Percentiles rank a stretch among this genome's conserved stretches.
Conservation (phyloP, 2,113 vertebrate genomes). For the Redunca redunca region DNA sequence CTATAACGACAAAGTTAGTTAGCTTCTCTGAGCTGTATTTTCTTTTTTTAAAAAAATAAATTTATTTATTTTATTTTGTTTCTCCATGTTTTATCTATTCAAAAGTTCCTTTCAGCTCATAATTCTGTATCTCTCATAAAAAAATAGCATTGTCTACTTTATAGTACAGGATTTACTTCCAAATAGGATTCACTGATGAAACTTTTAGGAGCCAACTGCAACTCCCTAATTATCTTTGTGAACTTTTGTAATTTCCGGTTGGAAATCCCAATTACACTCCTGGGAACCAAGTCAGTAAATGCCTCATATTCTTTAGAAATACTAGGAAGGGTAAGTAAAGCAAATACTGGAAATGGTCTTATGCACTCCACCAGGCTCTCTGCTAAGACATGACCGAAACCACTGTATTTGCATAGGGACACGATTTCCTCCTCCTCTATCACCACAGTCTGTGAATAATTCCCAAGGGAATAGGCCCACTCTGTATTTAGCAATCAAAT, state of each 20-base stretch:
- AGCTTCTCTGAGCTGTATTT: not conserved
- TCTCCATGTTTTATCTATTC: not conserved
- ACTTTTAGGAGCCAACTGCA: not conserved
- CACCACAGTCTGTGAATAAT: not conserved
- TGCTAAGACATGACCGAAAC: not conserved
- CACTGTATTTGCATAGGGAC: not conserved
- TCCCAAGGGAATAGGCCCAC: not conserved
- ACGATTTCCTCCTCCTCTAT: not conserved
- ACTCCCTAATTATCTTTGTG: not conserved
- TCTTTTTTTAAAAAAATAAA: too few relatives aligned
- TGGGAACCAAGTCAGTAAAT: conserved; percentile 10
- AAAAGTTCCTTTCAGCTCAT: not conserved
- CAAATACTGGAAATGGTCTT: not conserved
- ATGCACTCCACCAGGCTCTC: not conserved
- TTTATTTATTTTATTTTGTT: not conserved
- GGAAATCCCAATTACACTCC: not conserved
- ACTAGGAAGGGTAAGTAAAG: not conserved
- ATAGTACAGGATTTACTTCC: not conserved
- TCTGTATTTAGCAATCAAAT: not conserved
- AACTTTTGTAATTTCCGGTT: not conserved
- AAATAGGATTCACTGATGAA: not conserved
- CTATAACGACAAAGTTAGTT: not conserved
- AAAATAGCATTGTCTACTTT: not conserved
- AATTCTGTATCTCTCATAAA: not conserved
- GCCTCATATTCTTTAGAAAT: not conserved